phyloP scores from a whole-genome alignment of 2,888 invertebrate species.

The Metallyticus violacea region DNA sequence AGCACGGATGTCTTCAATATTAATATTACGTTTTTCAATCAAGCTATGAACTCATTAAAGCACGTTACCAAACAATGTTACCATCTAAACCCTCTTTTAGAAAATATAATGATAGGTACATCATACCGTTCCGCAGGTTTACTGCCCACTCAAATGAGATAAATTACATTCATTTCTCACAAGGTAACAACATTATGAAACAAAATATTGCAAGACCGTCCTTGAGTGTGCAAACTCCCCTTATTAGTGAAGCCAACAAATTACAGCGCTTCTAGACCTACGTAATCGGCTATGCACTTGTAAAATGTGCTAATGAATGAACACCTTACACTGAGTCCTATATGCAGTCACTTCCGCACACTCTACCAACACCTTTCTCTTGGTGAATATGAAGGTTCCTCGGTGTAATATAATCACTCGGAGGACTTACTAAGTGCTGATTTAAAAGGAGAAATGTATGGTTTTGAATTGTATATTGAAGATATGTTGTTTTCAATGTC shows the following conservation, averaged over 20 bases:
- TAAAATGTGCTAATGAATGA: no score
- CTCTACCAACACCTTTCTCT: no score
- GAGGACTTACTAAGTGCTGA: no score
- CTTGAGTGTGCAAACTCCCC: not conserved
- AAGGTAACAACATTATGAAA: not conserved
- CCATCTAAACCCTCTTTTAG: not conserved
- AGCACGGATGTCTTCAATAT: not conserved
- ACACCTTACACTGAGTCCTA: no score
- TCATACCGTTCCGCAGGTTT: not conserved
- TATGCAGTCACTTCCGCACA: no score
- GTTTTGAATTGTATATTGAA: no score
- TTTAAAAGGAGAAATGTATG: no score
- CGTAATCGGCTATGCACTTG: no score
- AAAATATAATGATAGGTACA: not conserved
- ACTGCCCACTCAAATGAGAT: not conserved
- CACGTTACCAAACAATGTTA: no score
- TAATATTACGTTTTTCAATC: not conserved
- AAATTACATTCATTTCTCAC: not conserved
- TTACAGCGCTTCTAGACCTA: not conserved
- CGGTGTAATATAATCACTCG: no score
- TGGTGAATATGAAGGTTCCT: no score
- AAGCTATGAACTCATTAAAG: not conserved
- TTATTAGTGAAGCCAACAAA: not conserved
- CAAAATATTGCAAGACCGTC: not conserved
- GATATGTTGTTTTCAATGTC: no score